Percentiles rank a stretch among this genome's conserved stretches.
phyloP scores from a whole-genome alignment of 2,113 vertebrate genomes.

The Nothoprocta perdicaria region DNA sequence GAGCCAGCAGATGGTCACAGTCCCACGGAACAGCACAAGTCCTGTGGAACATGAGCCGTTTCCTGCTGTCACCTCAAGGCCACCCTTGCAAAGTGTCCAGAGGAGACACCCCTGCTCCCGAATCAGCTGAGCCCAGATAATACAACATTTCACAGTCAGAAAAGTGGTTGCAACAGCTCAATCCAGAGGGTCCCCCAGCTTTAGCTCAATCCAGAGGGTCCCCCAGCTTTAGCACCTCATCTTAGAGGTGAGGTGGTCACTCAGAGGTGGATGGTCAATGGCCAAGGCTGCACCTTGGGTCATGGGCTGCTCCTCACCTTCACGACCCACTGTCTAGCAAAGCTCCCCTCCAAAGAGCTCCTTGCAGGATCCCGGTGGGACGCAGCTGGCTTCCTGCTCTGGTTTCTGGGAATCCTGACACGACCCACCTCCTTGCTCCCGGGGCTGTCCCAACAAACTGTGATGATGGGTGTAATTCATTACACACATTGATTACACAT shows the following conservation, averaged over 20 bases:
- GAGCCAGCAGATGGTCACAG: not conserved
- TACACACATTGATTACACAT: not conserved
- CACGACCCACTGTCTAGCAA: not conserved
- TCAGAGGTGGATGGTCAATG: not conserved
- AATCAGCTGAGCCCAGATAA: not conserved
- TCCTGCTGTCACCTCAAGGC: not conserved
- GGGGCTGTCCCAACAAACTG: not conserved
- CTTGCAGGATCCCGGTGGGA: too few species aligned
- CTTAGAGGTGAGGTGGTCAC: too few species aligned
- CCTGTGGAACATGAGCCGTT: not conserved
- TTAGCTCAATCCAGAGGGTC: not conserved
- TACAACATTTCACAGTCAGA: rapidly evolving
- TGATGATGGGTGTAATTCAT: not conserved
- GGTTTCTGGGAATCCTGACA: too few species aligned
- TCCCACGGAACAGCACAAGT: not conserved
- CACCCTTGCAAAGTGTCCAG: not conserved
- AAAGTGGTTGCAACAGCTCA: too few species aligned
- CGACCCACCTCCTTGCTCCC: not conserved
- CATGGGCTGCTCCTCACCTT: not conserved
- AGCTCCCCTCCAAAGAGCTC: not conserved
- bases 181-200: not conserved
- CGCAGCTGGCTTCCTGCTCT: not conserved
- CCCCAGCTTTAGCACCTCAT: not conserved
- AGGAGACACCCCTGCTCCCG: not conserved
- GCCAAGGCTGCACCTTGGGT: not conserved